Conservation (phyloP, 2,797 vertebrate species). For the Lacerta bilineata region DNA sequence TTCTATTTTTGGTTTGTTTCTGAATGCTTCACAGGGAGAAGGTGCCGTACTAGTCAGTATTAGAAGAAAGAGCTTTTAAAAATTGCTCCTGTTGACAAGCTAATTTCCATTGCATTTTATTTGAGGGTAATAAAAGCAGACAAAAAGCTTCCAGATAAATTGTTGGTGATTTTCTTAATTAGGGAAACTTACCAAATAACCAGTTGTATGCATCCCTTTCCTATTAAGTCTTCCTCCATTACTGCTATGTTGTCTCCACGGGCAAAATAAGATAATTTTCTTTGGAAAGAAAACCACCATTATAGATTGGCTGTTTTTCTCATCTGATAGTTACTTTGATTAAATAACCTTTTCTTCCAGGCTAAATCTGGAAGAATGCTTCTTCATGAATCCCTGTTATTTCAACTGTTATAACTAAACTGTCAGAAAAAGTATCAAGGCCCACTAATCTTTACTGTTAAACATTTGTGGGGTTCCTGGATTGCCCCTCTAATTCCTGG, state of each 20-base stretch:
- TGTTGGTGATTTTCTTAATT: constrained; percentile 33
- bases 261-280: constrained; percentile 32
- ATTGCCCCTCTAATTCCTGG: too few relatives aligned
- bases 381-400: not conserved
- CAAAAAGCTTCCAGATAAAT: constrained; percentile 16
- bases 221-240: constrained; percentile 18
- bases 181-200: constrained; percentile 15
- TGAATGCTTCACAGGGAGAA: constrained; percentile 16
- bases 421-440: not conserved
- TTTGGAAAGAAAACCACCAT: not conserved
- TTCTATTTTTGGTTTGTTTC: not conserved
- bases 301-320: constrained; percentile 14
- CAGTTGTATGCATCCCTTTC: not conserved
- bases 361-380: not conserved
- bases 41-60: not conserved
- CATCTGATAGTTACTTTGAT: constrained; percentile 1
- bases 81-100: not conserved
- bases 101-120: constrained; percentile 20
- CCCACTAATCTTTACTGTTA: not conserved
- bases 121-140: not conserved
- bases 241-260: not conserved
- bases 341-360: constrained; percentile 20
- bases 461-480: too few relatives aligned
- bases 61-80: constrained; percentile 13
- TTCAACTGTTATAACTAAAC: not conserved